phyloP scores from a whole-genome alignment of 1,140 invertebrate species.

The Palaemon carinicauda region DNA sequence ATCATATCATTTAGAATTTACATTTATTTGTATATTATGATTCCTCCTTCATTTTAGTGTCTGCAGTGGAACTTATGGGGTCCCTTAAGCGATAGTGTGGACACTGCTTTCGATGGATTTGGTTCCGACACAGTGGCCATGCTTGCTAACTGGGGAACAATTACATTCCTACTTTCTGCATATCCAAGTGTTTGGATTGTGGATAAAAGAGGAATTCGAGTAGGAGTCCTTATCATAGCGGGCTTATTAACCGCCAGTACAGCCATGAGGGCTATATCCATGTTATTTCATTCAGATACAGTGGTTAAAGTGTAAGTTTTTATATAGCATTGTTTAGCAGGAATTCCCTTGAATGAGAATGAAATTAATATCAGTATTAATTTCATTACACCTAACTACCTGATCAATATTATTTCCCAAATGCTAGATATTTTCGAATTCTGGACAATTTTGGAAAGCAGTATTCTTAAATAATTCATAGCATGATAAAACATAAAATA shows the following conservation, averaged over 20 bases:
- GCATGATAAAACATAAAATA: neutral
- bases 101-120: slow-evolving; percentile 15
- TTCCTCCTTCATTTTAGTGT: neutral
- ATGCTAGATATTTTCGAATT: no score
- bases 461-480: no score
- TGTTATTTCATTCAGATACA: neutral
- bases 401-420: no score
- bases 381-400: no score
- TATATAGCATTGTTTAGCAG: neutral
- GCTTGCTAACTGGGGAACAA: slow-evolving; percentile 32
- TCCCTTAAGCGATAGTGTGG: slow-evolving; percentile 31
- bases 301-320: neutral
- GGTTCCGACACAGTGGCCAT: slow-evolving; percentile 29
- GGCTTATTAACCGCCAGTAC: neutral
- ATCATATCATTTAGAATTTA: no score
- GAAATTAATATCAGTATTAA: no score
- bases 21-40: no score
- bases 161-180: neutral
- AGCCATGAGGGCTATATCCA: neutral
- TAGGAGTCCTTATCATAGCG: neutral
- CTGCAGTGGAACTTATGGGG: slow-evolving; percentile 38
- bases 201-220: neutral
- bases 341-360: no score
- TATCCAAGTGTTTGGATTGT: neutral
- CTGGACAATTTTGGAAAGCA: no score